Conservation (phyloP, 2,113 vertebrate species). For the Paradisaea rubra region DNA sequence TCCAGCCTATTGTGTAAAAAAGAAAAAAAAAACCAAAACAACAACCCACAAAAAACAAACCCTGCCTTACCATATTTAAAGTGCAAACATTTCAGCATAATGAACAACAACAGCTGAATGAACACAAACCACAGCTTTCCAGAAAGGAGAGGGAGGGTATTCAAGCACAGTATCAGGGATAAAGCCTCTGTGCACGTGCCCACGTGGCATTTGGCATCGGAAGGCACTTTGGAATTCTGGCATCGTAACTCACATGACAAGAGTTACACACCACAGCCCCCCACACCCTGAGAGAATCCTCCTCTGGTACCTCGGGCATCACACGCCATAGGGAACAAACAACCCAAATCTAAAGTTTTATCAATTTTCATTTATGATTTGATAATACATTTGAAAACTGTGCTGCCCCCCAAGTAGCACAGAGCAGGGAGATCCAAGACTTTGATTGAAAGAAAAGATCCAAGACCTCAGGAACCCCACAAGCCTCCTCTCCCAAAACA, state of each 20-base stretch:
- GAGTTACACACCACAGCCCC: neutral
- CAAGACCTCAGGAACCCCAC: neutral
- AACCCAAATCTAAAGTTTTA: neutral
- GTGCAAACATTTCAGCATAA: conserved; percentile 40
- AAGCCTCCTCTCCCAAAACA: neutral
- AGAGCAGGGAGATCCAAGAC: neutral
- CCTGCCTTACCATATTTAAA: neutral
- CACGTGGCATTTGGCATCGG: accelerated
- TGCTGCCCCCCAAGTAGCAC: accelerated
- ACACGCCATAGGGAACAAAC: neutral
- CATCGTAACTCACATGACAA: accelerated
- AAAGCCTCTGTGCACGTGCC: accelerated
- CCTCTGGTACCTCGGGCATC: neutral
- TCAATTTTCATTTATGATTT: neutral
- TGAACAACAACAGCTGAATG: neutral
- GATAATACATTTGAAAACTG: neutral
- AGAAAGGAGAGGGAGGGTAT: neutral
- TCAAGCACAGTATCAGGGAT: neutral
- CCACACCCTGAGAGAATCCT: accelerated
- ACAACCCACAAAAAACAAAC: neutral
- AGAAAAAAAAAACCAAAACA: neutral
- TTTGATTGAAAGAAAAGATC: neutral
- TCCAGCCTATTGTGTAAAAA: neutral
- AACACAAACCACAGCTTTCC: neutral
- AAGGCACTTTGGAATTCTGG: neutral